Conservation (phyloP, 2,888 invertebrate species). For the Drosophila hamatofila region DNA sequence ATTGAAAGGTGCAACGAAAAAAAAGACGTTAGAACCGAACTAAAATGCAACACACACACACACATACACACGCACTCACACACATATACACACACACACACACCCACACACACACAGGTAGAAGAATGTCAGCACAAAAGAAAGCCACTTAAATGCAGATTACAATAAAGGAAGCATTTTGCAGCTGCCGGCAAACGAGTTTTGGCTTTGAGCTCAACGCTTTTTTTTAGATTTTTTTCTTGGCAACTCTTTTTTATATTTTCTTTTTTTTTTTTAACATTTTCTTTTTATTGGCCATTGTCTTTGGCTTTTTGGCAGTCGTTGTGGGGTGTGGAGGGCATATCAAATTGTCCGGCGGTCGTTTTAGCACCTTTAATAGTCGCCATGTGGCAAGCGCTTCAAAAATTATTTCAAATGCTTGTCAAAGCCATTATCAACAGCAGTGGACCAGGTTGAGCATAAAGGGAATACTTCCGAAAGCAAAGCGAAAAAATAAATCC, state of each 20-base stretch:
- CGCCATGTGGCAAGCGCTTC: slow-evolving; percentile 60
- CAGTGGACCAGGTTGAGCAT: slow-evolving; percentile 9
- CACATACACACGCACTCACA: neutral
- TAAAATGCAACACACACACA: slow-evolving; percentile 22
- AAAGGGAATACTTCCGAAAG: neutral
- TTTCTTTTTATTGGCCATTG: slow-evolving; percentile 52
- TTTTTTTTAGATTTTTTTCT: slow-evolving; percentile 5
- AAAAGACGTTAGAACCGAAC: slow-evolving; percentile 19
- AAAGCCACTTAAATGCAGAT: slow-evolving; percentile 80
- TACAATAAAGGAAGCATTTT: slow-evolving; percentile 74
- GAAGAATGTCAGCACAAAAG: slow-evolving; percentile 61
- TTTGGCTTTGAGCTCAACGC: slow-evolving; percentile 41
- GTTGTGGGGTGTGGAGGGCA: slow-evolving; percentile 26
- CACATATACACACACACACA: slow-evolving; percentile 2
- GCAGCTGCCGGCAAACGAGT: slow-evolving; percentile 63
- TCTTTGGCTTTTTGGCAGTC: slow-evolving; percentile 52
- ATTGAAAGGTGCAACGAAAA: slow-evolving; percentile 65
- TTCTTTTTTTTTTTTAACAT: slow-evolving; percentile 7
- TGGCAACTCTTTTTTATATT: neutral
- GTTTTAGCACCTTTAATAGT: slow-evolving; percentile 66
- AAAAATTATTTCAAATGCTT: slow-evolving; percentile 64
- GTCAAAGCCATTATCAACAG: slow-evolving; percentile 46
- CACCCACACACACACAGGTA: slow-evolving; percentile 13
- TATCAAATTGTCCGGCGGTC: slow-evolving; percentile 58
- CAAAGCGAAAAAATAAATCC: neutral